Conservation (phyloP, 2,888 invertebrate species). For the Alitta virens region DNA sequence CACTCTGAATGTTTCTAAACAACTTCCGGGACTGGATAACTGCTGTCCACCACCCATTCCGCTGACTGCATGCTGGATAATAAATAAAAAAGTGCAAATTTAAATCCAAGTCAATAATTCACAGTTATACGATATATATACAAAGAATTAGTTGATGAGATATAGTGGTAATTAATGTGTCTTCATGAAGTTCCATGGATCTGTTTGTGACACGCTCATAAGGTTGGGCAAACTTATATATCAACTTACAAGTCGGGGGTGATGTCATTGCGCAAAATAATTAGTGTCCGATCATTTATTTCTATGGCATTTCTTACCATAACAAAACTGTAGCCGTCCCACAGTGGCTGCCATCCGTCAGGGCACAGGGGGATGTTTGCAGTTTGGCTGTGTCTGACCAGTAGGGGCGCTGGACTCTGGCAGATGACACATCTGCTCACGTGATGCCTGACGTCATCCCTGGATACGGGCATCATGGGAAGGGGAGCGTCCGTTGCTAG, state of each 20-base stretch:
- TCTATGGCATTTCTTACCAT: slow-evolving; percentile 69
- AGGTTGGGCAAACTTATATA: too few species aligned
- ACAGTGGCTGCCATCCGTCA: slow-evolving; percentile 81
- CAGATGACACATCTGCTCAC: slow-evolving; percentile 93
- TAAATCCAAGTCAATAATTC: too few species aligned
- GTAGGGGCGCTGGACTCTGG: slow-evolving; percentile 90
- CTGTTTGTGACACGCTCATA: too few species aligned
- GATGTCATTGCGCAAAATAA: too few species aligned
- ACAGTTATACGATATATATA: too few species aligned
- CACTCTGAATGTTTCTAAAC: slow-evolving; percentile 44
- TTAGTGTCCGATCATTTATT: too few species aligned
- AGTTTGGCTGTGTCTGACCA: slow-evolving; percentile 93
- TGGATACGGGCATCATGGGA: slow-evolving; percentile 91
- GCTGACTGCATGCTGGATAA: slow-evolving; percentile 35
- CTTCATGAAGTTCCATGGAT: too few species aligned
- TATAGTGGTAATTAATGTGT: not conserved
- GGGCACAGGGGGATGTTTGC: slow-evolving; percentile 83
- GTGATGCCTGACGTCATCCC: slow-evolving; percentile 62
- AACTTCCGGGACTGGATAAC: slow-evolving; percentile 35
- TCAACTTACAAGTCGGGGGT: too few species aligned
- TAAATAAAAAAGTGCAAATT: too few species aligned
- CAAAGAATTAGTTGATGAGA: not conserved
- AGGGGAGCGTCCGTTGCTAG: slow-evolving; percentile 84
- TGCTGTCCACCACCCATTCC: slow-evolving; percentile 36
- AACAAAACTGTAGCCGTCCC: slow-evolving; percentile 97